These are phyloP conservation scores for Machimus atricapillus DNA, from an alignment of 2,888 invertebrate species.

Conservation along the genomic window DNA sequence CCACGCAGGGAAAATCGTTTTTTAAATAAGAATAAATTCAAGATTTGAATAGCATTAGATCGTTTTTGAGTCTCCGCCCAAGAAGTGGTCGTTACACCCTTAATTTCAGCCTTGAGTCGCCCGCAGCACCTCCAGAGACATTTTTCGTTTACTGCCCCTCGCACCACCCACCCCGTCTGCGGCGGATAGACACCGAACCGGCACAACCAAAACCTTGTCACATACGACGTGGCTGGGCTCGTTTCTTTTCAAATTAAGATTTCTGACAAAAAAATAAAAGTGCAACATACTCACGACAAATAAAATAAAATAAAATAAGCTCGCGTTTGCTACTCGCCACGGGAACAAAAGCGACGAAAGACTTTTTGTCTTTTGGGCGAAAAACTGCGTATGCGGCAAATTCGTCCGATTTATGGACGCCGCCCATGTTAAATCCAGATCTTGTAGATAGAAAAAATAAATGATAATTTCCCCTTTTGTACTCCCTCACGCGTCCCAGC, in stretches of 20 bases:
- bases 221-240: neutral
- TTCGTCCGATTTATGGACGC: constrained; percentile 6
- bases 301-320: neutral
- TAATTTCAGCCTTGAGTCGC: neutral
- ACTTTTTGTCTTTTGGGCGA: neutral
- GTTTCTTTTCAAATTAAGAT: neutral
- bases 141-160: neutral
- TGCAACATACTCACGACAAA: neutral
- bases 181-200: neutral
- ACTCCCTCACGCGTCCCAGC: neutral
- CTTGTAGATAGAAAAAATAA: neutral
- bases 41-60: neutral
- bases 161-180: neutral
- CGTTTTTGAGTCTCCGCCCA: neutral
- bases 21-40: neutral
- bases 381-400: constrained; percentile 2
- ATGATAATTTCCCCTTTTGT: neutral
- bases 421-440: constrained; percentile 25
- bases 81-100: neutral
- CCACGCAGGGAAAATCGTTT: neutral
- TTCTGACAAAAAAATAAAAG: neutral
- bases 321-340: neutral
- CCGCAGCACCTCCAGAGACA: neutral
- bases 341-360: neutral
- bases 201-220: neutral